Percentiles rank a stretch among this genome's conserved stretches.
phyloP scores from a whole-genome alignment of 1,140 invertebrate genomes.

The Drosophila asahinai region DNA sequence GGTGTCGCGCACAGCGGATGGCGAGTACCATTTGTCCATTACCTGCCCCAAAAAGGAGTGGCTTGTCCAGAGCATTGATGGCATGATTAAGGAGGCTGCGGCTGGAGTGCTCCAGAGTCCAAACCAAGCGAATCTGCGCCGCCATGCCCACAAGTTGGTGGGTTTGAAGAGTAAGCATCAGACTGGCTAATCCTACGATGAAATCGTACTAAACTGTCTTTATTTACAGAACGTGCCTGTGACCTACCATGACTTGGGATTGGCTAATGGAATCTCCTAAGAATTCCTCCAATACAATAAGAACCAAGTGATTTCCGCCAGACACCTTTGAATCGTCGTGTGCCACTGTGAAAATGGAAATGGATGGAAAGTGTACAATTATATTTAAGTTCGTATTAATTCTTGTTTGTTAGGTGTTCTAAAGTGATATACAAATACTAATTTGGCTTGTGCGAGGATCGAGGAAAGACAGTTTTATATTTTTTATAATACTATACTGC shows the following conservation, averaged over 20 bases:
- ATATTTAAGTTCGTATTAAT: constrained; percentile 12
- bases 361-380: neutral
- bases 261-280: neutral
- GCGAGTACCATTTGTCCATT: constrained; percentile 52
- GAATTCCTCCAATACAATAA: neutral
- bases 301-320: constrained; percentile 1
- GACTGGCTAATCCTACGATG: neutral
- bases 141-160: constrained; percentile 54
- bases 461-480: constrained; percentile 19
- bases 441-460: neutral
- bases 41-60: constrained; percentile 56
- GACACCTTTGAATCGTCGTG: constrained; percentile 19
- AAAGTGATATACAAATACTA: constrained; percentile 12
- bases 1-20: constrained; percentile 44
- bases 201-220: neutral
- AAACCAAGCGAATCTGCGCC: constrained; percentile 32
- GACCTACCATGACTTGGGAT: constrained; percentile 41
- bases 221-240: constrained; percentile 49
- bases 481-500: constrained; percentile 34
- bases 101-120: constrained; percentile 41
- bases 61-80: constrained; percentile 57
- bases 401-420: neutral
- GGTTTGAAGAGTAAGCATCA: constrained; percentile 55
- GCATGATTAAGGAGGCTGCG: constrained; percentile 65
- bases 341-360: constrained; percentile 6